phyloP scores from a whole-genome alignment of 2,113 vertebrate species.

The Microcebus lehilahytsara region DNA sequence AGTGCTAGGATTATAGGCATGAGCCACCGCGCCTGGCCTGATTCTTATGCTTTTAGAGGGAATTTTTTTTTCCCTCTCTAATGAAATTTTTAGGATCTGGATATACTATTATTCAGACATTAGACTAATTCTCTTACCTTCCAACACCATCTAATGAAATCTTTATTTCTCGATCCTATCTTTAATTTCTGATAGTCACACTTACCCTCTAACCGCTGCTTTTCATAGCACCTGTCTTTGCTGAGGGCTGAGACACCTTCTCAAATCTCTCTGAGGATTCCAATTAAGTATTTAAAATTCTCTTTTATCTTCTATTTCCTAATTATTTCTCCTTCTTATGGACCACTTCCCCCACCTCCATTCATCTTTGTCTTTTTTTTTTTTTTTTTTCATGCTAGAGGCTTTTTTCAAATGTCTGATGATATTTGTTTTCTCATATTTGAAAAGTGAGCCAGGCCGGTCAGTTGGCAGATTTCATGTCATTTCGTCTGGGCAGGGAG shows the following conservation, averaged over 20 bases:
- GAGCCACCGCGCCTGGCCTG: too few species aligned
- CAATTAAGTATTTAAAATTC: not conserved
- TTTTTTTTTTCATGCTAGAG: not conserved
- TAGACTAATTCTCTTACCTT: not conserved
- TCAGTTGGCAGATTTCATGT: not conserved
- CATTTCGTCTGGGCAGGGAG: not conserved
- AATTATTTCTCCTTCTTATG: not conserved
- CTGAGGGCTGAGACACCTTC: not conserved
- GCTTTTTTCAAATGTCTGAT: not conserved
- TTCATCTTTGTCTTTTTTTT: not conserved
- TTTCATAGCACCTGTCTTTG: not conserved
- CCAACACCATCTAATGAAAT: not conserved
- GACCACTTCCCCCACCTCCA: too few species aligned
- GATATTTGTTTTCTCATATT: not conserved
- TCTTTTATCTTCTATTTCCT: not conserved
- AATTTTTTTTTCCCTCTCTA: not conserved
- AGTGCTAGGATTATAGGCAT: too few species aligned
- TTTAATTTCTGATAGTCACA: not conserved
- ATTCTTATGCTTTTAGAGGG: not conserved
- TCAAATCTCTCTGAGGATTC: not conserved
- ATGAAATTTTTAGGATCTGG: not conserved
- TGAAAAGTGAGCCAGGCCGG: not conserved
- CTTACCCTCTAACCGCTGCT: not conserved
- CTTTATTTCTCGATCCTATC: not conserved
- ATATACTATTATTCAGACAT: not conserved